Percentiles rank a stretch among this genome's conserved stretches.
Conservation (phyloP, 2,888 invertebrate species). For the Sphaerophoria rueppellii region DNA sequence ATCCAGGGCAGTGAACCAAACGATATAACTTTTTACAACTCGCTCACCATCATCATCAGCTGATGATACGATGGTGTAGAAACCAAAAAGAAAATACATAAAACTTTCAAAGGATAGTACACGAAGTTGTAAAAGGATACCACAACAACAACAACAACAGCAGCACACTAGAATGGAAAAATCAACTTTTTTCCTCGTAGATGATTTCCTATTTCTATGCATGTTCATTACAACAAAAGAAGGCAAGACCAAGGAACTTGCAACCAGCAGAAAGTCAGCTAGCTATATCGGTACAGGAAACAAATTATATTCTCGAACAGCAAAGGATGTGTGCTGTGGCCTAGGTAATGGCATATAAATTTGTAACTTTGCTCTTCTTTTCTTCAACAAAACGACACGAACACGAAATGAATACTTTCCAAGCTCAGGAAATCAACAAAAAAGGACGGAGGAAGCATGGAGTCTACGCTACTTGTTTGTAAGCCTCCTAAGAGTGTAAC, state of each 20-base stretch:
- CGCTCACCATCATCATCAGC: slow-evolving; percentile 10
- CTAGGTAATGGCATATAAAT: slow-evolving; percentile 73
- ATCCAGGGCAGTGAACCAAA: slow-evolving; percentile 71
- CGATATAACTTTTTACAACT: slow-evolving; percentile 18
- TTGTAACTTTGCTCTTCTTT: slow-evolving; percentile 37
- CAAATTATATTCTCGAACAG: slow-evolving; percentile 17
- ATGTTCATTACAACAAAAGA: slow-evolving; percentile 50
- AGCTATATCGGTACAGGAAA: neutral
- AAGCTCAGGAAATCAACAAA: slow-evolving; percentile 34
- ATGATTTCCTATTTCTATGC: slow-evolving; percentile 71
- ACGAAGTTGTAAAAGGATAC: slow-evolving; percentile 26
- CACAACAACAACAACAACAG: slow-evolving; percentile 24
- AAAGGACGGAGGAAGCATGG: slow-evolving; percentile 19
- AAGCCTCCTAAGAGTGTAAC: slow-evolving; percentile 7
- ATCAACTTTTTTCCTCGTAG: slow-evolving; percentile 39
- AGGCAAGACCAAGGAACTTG: neutral
- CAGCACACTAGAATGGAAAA: slow-evolving; percentile 21
- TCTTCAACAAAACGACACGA: slow-evolving; percentile 62
- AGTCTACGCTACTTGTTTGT: neutral
- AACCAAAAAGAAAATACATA: slow-evolving; percentile 2
- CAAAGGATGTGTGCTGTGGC: slow-evolving; percentile 43
- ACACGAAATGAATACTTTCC: slow-evolving; percentile 66
- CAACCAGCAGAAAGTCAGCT: neutral
- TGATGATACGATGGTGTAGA: slow-evolving; percentile 24
- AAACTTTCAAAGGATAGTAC: slow-evolving; percentile 15